A percentile compares a stretch with the other conserved stretches of the same genome.
Evolutionary conservation across 2,797 vertebrate species (phyloP).

Genomic region (Argya squamiceps): DNA sequence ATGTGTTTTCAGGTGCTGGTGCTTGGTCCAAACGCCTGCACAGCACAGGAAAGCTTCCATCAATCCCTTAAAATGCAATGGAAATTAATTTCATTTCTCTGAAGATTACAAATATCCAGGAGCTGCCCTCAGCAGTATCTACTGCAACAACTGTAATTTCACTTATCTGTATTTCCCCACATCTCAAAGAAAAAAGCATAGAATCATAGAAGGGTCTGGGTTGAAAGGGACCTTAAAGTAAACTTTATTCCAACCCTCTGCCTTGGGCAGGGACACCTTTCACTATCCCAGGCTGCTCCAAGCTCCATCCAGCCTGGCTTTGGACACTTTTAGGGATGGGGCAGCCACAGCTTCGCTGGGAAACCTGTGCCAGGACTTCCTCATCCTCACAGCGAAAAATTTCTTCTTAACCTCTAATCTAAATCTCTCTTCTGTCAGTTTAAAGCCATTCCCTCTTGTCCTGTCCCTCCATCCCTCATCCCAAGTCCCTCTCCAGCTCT

Average conservation of each 20-base stretch:
- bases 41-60: neutral
- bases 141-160: neutral
- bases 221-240: neutral
- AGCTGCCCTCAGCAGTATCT: neutral
- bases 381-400: neutral
- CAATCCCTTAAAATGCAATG: neutral
- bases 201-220: neutral
- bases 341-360: neutral
- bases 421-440: neutral
- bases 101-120: neutral
- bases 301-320: fast-evolving
- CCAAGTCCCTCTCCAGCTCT: neutral
- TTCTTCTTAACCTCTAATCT: neutral
- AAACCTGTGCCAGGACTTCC: fast-evolving
- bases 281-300: neutral
- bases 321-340: neutral
- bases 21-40: neutral
- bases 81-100: neutral
- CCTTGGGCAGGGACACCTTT: neutral
- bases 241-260: neutral
- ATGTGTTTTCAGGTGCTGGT: neutral
- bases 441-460: neutral
- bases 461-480: neutral
- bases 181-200: neutral
- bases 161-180: neutral